These are phyloP conservation scores for Phoenicopterus ruber DNA, from an alignment of 2,113 vertebrate genomes.

Conservation along the genomic window DNA sequence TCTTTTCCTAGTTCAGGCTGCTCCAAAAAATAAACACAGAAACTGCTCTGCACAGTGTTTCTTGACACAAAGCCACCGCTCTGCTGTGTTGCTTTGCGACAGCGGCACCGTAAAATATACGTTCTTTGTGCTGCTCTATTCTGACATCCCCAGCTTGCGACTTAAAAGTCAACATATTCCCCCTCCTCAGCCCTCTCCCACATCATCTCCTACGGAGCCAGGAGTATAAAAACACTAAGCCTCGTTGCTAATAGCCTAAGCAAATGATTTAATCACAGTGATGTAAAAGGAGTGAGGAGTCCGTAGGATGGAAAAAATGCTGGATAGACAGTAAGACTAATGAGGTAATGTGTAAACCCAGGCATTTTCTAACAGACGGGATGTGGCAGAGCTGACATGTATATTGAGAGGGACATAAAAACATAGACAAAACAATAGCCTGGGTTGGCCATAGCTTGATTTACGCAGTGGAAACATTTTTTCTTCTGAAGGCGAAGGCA, in stretches of 20 bases:
- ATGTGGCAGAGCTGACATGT: neutral
- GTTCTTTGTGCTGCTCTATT: neutral
- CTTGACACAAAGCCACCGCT: neutral
- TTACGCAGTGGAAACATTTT: conserved; percentile 26
- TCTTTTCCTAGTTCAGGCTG: neutral
- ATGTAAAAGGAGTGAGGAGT: conserved; percentile 5
- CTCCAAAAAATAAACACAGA: conserved; percentile 1
- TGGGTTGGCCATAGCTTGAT: neutral
- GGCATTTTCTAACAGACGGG: neutral
- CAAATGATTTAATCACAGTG: conserved; percentile 11
- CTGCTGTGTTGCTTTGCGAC: neutral
- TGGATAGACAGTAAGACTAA: conserved; percentile 27
- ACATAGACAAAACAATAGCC: conserved; percentile 16
- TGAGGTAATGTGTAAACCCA: neutral
- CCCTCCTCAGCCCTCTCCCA: neutral
- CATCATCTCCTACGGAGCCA: neutral
- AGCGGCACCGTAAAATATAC: neutral
- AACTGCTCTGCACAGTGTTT: conserved; percentile 10
- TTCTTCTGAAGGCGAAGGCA: neutral
- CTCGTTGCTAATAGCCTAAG: neutral
- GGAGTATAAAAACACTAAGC: neutral
- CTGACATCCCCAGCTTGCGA: neutral
- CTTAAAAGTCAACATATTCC: neutral
- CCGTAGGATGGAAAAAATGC: conserved; percentile 25
- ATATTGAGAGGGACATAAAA: conserved; percentile 32